phyloP scores from a whole-genome alignment of 2,113 vertebrate species.

The Microcebus tavaratra region DNA sequence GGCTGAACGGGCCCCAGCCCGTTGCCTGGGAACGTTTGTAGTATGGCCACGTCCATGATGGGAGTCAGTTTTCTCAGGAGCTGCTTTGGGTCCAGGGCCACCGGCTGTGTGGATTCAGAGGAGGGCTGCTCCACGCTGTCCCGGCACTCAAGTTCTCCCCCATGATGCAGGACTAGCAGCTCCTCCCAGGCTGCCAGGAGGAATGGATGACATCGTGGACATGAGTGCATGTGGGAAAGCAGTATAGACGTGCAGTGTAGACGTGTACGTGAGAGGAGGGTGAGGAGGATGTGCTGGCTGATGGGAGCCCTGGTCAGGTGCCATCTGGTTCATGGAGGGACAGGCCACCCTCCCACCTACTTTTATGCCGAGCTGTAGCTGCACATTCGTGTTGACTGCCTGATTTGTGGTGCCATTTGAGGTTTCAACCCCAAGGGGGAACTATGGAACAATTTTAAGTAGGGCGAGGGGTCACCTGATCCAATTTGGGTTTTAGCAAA shows the following conservation, averaged over 20 bases:
- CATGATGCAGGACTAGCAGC: fast-evolving
- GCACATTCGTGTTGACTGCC: fast-evolving
- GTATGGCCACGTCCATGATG: neutral
- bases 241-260: neutral
- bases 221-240: neutral
- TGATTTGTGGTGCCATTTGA: neutral
- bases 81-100: fast-evolving
- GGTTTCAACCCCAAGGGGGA: neutral
- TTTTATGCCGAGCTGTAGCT: too few species aligned
- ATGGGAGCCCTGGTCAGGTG: fast-evolving
- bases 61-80: neutral
- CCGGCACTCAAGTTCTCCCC: neutral
- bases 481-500: neutral
- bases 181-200: neutral
- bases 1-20: fast-evolving
- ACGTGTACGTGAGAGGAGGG: neutral
- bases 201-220: fast-evolving
- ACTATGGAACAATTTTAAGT: neutral
- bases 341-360: too few species aligned
- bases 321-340: neutral
- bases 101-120: neutral
- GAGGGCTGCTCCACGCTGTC: fast-evolving
- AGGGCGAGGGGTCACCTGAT: neutral
- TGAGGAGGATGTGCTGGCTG: too few species aligned
- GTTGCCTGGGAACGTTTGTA: fast-evolving